Evolutionary conservation across 1,140 invertebrate genomes (phyloP), one percentile per base, ranked within the genome.

Genomic region (Euborellia annulipes): DNA sequence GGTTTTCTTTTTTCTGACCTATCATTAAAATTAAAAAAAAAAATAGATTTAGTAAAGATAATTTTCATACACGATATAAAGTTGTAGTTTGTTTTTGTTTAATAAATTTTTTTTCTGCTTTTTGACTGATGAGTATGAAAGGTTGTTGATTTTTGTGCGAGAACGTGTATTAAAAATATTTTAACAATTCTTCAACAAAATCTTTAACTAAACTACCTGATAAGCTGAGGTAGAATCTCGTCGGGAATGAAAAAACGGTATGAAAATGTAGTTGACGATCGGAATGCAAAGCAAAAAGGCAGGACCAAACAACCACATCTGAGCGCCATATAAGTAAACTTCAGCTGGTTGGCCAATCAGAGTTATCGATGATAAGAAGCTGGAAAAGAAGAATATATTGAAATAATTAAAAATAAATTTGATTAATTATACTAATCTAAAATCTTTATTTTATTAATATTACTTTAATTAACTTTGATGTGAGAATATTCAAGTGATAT

Each of bases 301-400:
- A 3, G 67, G 46, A 2, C 60, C 58, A 30, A 67, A 63, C 13
- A 65, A 45, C 57, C 60, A 62, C 47, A 67, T 61, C 42, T 66
- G 57, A 4, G 64, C 58, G 6, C 69, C 69, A 48, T 57, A 67
- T 21, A 55, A 50, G 39, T 75, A 75, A 9, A 72, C 64, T 54
- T 76, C 72, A 0, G 71, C 66, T 9, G 73, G 72, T 20, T 66
- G 70, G 1, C 73, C 73, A 13, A 76, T 63, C 21, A 76, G 51
- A 0, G 71, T 72, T 38, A 75, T 70, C 36, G 72, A 70, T 0
- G 71, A 75, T 59, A 74, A 63, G 53, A 75, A 75, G 41, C 66
- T 71, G 51, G 13, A 41, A 62, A 55, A 41, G 62, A 47, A 40
- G 62, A 46, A 21, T 59, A 61, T 37, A 36, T 36, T n/a, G n/a